phyloP scores from a whole-genome alignment of 1,140 invertebrate species.

The Cydia amplana region DNA sequence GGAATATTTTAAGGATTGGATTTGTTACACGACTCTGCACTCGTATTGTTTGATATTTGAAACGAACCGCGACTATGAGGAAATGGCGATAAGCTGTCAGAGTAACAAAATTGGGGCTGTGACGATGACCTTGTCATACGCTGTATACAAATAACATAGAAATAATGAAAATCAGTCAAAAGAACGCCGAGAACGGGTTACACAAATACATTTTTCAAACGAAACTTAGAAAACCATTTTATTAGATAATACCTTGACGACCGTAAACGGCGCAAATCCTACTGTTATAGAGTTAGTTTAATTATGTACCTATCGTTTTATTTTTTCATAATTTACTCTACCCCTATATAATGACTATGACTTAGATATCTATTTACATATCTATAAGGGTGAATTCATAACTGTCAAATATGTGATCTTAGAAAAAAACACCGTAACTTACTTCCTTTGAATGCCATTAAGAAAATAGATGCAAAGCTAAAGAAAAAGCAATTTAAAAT shows the following conservation, averaged over 20 bases:
- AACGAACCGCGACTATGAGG: background rate
- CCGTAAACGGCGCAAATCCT: no score
- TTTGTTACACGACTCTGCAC: background rate
- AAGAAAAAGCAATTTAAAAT: slow-evolving; percentile 17
- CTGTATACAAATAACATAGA: background rate
- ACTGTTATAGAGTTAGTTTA: no score
- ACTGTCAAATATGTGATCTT: no score
- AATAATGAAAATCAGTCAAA: background rate
- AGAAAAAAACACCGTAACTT: background rate
- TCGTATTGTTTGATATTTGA: background rate
- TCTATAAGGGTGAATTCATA: no score
- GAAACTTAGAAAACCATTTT: no score
- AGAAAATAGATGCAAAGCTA: background rate
- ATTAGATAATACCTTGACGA: no score
- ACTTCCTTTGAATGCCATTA: background rate
- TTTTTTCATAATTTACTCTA: no score
- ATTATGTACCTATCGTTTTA: no score
- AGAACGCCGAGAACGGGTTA: no score
- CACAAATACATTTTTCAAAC: no score
- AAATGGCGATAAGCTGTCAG: background rate
- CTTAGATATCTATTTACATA: no score
- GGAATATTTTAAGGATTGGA: background rate
- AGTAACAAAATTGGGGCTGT: background rate
- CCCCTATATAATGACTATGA: no score
- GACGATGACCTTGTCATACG: background rate